Evolutionary conservation across 2,113 vertebrate genomes (phyloP).

Genomic region (Elaphurus davidianus): DNA sequence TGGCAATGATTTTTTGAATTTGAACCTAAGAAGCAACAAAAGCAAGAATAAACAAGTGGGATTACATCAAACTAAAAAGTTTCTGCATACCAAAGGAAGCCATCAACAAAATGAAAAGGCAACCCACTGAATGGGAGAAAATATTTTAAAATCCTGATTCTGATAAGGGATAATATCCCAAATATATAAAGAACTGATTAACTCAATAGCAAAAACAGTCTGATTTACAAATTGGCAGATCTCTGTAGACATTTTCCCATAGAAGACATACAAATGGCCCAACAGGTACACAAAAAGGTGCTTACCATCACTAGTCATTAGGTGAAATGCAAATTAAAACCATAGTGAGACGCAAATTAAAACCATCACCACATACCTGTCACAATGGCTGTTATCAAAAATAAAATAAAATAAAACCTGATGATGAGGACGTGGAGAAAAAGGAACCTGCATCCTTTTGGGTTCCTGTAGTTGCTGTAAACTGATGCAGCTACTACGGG

Average conservation of each 20-base stretch:
- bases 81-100: neutral
- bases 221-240: neutral
- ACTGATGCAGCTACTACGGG: neutral
- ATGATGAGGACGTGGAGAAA: neutral
- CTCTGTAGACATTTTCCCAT: neutral
- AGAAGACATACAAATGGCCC: neutral
- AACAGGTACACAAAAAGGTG: neutral
- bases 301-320: neutral
- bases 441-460: neutral
- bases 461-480: neutral
- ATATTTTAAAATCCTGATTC: neutral
- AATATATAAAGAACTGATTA: neutral
- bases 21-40: neutral
- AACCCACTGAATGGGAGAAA: neutral
- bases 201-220: neutral
- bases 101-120: neutral
- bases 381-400: neutral
- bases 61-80: neutral
- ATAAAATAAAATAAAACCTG: neutral
- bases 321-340: neutral
- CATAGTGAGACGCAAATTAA: neutral
- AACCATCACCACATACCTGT: neutral
- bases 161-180: neutral
- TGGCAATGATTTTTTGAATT: neutral
- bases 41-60: neutral